phyloP scores from a whole-genome alignment of 2,113 vertebrate genomes.

The Osmerus eperlanus region DNA sequence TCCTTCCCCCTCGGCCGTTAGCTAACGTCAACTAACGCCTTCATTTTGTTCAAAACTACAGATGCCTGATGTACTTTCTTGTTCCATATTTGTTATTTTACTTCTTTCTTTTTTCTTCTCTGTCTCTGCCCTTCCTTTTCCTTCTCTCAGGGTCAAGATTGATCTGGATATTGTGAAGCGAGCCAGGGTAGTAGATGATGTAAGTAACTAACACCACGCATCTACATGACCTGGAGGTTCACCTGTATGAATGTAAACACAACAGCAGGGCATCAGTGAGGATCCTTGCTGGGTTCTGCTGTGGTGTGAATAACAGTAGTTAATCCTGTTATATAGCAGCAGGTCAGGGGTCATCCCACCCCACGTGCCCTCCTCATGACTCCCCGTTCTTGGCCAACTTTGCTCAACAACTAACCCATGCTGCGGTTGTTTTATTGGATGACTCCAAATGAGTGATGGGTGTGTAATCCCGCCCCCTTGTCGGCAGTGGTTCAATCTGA shows the following conservation, averaged over 20 bases:
- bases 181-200: constrained; percentile 81
- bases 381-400: constrained; percentile 19
- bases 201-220: constrained; percentile 55
- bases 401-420: background rate
- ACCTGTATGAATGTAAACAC: background rate
- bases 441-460: constrained; percentile 7
- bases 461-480: constrained; percentile 21
- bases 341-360: constrained; percentile 39
- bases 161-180: constrained; percentile 86
- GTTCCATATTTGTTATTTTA: background rate
- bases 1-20: constrained; percentile 36
- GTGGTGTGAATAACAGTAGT: background rate
- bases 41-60: background rate
- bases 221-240: too few relatives aligned
- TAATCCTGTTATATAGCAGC: constrained; percentile 24
- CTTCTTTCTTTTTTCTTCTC: constrained; percentile 24
- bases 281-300: background rate
- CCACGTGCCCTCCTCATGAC: constrained; percentile 48
- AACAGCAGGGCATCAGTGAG: background rate
- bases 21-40: background rate
- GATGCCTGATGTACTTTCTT: background rate
- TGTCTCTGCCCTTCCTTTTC: background rate
- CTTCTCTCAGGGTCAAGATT: constrained; percentile 78
- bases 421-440: background rate
- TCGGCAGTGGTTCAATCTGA: constrained; percentile 84